These are phyloP conservation scores for Fregata magnificens DNA, from an alignment of 2,113 vertebrate species.

Conservation along the genomic window DNA sequence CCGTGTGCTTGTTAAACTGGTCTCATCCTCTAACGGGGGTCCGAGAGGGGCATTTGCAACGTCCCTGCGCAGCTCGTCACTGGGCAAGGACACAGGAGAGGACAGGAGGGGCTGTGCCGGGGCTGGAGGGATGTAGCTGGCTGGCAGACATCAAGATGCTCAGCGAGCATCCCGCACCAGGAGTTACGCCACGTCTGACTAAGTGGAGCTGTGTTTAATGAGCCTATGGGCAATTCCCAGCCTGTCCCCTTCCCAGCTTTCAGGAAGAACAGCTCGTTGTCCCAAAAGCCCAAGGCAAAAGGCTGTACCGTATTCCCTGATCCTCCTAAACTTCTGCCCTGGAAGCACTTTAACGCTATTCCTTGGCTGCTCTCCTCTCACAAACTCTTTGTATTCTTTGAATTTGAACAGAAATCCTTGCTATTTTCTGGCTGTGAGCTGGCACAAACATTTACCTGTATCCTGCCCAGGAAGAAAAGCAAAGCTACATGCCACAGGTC, in stretches of 20 bases:
- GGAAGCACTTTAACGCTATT: background rate
- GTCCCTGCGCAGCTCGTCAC: background rate
- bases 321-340: background rate
- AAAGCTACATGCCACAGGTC: background rate
- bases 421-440: background rate
- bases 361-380: background rate
- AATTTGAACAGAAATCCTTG: background rate
- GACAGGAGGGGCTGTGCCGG: background rate
- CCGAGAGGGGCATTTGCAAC: background rate
- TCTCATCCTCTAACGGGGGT: background rate
- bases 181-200: background rate
- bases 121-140: background rate
- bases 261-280: background rate
- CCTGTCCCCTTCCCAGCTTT: background rate
- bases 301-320: fast-evolving
- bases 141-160: background rate
- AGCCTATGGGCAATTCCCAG: background rate
- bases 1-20: background rate
- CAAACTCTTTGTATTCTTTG: background rate
- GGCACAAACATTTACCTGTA: background rate
- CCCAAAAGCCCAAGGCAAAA: background rate
- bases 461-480: background rate
- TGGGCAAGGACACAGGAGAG: background rate
- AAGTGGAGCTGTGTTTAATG: background rate
- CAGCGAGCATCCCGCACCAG: fast-evolving